Conservation (phyloP, 2,797 vertebrate genomes). For the Fratercula arctica region DNA sequence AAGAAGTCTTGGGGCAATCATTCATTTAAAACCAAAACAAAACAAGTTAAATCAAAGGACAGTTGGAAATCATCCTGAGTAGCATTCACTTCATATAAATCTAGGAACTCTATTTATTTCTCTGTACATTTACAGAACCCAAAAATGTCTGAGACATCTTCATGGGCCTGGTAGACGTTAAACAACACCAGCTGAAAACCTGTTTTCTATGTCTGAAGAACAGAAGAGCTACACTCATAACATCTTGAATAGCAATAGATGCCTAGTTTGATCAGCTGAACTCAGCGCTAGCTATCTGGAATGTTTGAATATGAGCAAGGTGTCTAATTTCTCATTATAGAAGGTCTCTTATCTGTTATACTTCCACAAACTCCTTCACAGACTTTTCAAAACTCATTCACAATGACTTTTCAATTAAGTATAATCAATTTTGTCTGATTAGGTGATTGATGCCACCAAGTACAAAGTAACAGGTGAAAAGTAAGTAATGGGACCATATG, state of each 20-base stretch:
- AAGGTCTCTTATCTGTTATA: not conserved
- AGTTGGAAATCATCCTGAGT: not conserved
- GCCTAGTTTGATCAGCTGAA: not conserved
- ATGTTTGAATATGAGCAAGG: not conserved
- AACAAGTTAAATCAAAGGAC: not conserved
- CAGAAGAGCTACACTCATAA: not conserved
- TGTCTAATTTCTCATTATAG: constrained; percentile 1
- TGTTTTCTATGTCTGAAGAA: not conserved
- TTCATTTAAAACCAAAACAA: not conserved
- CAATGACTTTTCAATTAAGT: constrained; percentile 19
- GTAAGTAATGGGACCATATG: not conserved
- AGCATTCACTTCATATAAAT: not conserved
- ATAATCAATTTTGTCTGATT: not conserved
- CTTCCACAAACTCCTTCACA: not conserved
- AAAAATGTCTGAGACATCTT: not conserved
- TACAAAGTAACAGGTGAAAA: not conserved
- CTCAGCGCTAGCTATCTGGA: not conserved
- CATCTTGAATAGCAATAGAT: not conserved
- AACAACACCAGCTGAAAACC: not conserved
- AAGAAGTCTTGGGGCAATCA: not conserved
- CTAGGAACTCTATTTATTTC: not conserved
- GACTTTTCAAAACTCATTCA: not conserved
- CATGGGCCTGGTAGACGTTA: not conserved
- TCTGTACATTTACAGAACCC: not conserved
- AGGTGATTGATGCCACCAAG: not conserved